phyloP scores from a whole-genome alignment of 2,797 vertebrate species.

The Carcharodon carcharias region DNA sequence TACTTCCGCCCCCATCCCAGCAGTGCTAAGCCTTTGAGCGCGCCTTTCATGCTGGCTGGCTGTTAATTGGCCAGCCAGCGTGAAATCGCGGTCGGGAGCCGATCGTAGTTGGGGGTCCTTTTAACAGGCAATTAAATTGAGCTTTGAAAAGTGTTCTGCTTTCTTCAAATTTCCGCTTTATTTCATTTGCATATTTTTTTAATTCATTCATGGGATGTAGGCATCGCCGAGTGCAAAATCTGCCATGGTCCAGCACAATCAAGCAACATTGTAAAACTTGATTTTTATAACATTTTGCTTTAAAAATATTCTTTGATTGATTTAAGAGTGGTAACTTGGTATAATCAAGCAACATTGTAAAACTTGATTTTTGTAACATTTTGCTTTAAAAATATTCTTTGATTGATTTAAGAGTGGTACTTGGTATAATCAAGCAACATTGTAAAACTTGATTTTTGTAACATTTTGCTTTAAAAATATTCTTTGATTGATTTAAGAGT shows the following conservation, averaged over 20 bases:
- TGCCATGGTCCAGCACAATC: background rate
- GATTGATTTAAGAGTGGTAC: background rate
- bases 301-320: background rate
- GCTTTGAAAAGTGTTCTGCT: background rate
- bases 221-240: background rate
- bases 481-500: background rate
- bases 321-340: background rate
- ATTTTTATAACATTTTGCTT: background rate
- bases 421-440: background rate
- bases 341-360: background rate
- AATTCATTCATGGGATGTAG: no score
- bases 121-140: background rate
- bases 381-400: background rate
- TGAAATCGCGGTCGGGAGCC: no score
- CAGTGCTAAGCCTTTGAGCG: no score
- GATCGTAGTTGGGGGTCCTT: no score
- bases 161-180: background rate
- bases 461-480: background rate
- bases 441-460: background rate
- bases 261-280: background rate
- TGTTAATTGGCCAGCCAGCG: no score
- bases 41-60: no score
- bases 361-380: background rate
- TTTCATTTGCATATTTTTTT: background rate
- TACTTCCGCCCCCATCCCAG: no score